Percentiles rank a stretch among this genome's conserved stretches.
phyloP scores from a whole-genome alignment of 2,888 invertebrate genomes.

The Rotaria socialis region DNA sequence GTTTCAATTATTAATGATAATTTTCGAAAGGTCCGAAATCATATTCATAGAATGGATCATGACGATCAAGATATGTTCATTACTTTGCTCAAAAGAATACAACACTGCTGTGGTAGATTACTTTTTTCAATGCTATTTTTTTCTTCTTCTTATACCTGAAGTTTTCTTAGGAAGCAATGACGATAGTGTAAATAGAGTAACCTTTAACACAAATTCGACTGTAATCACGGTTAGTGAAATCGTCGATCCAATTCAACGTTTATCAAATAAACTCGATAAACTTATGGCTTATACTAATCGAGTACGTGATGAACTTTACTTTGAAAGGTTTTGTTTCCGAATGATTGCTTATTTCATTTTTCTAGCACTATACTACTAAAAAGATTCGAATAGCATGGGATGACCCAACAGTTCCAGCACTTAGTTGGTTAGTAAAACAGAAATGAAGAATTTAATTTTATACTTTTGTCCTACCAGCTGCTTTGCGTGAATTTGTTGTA shows the following conservation, averaged over 20 bases:
- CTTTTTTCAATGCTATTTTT: background rate
- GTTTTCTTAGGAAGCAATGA: background rate
- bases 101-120: background rate
- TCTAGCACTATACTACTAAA: background rate
- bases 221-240: background rate
- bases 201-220: no score
- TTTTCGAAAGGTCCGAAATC: background rate
- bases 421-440: no score
- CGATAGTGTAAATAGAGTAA: background rate
- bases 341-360: background rate
- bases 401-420: background rate
- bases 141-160: background rate
- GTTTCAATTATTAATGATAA: conserved; percentile 41
- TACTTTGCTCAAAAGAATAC: background rate
- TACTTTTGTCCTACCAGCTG: no score
- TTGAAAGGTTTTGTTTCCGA: no score
- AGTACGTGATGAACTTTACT: background rate
- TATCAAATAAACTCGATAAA: background rate
- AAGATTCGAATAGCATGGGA: background rate
- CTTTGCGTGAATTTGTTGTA: no score
- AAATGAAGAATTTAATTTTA: no score
- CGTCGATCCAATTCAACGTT: background rate
- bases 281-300: background rate
- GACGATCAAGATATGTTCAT: background rate
- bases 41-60: background rate